Conservation (phyloP, 2,797 vertebrate species). For the Otus scops region DNA sequence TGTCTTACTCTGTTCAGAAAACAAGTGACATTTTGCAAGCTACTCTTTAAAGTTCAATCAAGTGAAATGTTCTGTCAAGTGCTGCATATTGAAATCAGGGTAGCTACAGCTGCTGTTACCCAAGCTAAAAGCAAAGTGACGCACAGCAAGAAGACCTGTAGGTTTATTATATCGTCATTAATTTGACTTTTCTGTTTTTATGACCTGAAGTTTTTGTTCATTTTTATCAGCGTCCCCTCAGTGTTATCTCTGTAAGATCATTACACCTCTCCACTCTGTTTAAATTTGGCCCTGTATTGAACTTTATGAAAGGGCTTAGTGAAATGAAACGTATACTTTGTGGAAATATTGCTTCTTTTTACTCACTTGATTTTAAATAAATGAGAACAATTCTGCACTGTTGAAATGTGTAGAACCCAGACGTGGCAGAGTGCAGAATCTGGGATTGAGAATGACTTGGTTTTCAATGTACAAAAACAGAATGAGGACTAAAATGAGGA, state of each 20-base stretch:
- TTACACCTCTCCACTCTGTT: background rate
- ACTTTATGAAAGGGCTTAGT: background rate
- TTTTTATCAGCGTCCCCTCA: background rate
- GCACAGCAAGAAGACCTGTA: background rate
- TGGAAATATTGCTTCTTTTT: background rate
- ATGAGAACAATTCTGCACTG: background rate
- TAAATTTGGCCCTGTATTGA: background rate
- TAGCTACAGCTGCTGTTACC: background rate
- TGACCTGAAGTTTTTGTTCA: background rate
- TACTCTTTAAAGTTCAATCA: background rate
- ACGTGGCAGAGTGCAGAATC: fast-evolving
- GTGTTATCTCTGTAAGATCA: background rate
- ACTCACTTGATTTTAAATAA: background rate
- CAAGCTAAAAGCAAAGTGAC: background rate
- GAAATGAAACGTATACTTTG: background rate
- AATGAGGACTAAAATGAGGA: background rate
- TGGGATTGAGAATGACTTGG: background rate
- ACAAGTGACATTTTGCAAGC: background rate
- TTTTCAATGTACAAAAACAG: background rate
- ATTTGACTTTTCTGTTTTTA: background rate
- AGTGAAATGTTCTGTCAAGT: background rate
- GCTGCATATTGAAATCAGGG: background rate
- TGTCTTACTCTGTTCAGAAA: slow-evolving; percentile 23
- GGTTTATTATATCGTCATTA: background rate
- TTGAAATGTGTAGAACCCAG: background rate